A percentile compares a stretch with the other conserved stretches of the same genome.
phyloP scores from a whole-genome alignment of 2,888 invertebrate genomes.

The Nycteola revayana region DNA sequence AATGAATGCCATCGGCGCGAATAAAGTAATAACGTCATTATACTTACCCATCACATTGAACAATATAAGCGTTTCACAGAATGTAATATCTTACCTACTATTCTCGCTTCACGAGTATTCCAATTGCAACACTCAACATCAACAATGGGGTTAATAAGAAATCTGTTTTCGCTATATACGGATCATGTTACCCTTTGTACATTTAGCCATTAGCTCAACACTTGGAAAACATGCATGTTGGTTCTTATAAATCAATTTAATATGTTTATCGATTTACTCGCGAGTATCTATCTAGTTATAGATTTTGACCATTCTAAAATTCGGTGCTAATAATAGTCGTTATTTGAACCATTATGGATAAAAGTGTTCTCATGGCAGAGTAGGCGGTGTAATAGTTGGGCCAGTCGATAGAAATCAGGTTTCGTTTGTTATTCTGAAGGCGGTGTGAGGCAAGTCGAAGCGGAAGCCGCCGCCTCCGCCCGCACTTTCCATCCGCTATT shows the following conservation, averaged over 20 bases:
- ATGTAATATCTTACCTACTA: conserved; percentile 33
- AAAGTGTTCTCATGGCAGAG: conserved; percentile 41
- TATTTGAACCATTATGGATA: conserved; percentile 34
- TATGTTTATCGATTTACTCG: conserved; percentile 7
- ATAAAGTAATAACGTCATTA: too few species aligned
- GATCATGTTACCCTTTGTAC: conserved; percentile 35
- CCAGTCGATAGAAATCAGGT: conserved; percentile 79
- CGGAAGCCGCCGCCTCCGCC: conserved; percentile 69
- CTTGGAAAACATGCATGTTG: conserved; percentile 11
- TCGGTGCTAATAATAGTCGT: conserved; percentile 30
- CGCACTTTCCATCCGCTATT: conserved; percentile 76
- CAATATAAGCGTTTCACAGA: conserved; percentile 48
- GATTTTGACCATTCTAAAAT: conserved; percentile 21
- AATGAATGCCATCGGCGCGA: conserved; percentile 45
- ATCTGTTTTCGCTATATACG: conserved; percentile 28
- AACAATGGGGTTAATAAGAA: conserved; percentile 37
- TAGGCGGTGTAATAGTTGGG: conserved; percentile 60
- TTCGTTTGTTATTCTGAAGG: conserved; percentile 79
- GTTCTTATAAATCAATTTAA: too few species aligned
- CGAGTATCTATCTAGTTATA: conserved; percentile 9
- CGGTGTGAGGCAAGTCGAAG: conserved; percentile 56
- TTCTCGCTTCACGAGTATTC: conserved; percentile 32
- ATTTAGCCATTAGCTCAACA: conserved; percentile 17
- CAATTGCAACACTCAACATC: too few species aligned
- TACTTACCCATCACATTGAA: too few species aligned